Conservation (phyloP, 2,113 vertebrate species). For the Halichoeres trimaculatus region DNA sequence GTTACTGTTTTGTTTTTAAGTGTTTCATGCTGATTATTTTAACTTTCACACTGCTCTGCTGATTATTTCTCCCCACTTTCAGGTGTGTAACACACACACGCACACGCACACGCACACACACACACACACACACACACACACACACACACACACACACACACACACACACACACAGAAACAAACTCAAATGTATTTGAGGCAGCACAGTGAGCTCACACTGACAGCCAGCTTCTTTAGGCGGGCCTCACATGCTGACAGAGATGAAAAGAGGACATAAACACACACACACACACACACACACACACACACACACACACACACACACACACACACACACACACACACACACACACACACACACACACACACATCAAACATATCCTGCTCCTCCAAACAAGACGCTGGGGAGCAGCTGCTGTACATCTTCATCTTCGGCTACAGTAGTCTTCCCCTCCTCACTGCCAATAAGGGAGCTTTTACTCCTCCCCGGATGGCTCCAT, state of each 20-base stretch:
- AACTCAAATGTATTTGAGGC: conserved; percentile 22
- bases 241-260: conserved; percentile 30
- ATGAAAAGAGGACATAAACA: conserved; percentile 42
- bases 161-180: conserved; percentile 2
- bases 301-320: conserved; percentile 32
- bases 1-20: no score
- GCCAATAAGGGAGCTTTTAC: conserved; percentile 39
- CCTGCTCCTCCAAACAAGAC: conserved; percentile 38
- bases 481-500: conserved; percentile 43
- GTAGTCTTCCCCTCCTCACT: conserved; percentile 22
- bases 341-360: conserved; percentile 34
- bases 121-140: background rate
- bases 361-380: conserved; percentile 39
- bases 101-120: conserved; percentile 11
- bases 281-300: conserved; percentile 34
- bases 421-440: conserved; percentile 47
- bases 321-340: conserved; percentile 38
- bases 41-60: background rate
- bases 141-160: background rate
- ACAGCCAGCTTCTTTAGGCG: conserved; percentile 36
- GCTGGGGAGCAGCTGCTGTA: conserved; percentile 35
- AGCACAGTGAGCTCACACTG: conserved; percentile 39
- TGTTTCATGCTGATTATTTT: no score
- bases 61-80: background rate
- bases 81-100: background rate